phyloP scores from a whole-genome alignment of 2,888 invertebrate species.

The Stegana nigrithorax region DNA sequence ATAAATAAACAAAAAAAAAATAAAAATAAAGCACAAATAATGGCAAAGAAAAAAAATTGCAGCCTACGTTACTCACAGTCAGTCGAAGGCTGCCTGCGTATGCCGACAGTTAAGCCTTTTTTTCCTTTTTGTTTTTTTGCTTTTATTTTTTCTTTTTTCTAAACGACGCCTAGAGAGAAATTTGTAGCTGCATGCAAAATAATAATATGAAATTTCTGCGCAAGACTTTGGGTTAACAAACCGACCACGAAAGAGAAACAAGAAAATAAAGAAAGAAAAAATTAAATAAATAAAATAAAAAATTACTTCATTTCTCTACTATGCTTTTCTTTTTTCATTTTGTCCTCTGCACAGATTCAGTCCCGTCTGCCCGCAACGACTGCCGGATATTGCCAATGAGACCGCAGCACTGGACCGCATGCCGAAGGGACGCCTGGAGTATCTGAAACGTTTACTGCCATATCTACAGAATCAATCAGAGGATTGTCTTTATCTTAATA shows the following conservation, averaged over 20 bases:
- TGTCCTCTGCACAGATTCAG: constrained; percentile 74
- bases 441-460: constrained; percentile 87
- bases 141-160: constrained; percentile 30
- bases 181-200: constrained; percentile 19
- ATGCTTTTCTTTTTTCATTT: constrained; percentile 36
- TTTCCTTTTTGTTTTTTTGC: constrained; percentile 17
- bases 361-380: constrained; percentile 92
- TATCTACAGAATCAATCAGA: constrained; percentile 93
- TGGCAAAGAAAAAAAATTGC: too few relatives aligned
- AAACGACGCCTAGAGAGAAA: neutral
- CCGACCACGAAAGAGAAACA: too few relatives aligned
- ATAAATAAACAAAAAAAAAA: neutral
- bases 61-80: too few relatives aligned
- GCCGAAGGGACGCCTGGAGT: constrained; percentile 89
- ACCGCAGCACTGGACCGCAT: constrained; percentile 85
- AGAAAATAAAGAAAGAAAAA: constrained; percentile 29
- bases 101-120: too few relatives aligned
- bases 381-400: constrained; percentile 87
- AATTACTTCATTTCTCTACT: too few relatives aligned
- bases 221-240: too few relatives aligned
- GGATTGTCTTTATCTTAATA: constrained; percentile 96
- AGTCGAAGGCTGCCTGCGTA: too few relatives aligned
- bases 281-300: too few relatives aligned
- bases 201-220: too few relatives aligned
- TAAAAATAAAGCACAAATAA: neutral